Percentiles rank a stretch among this genome's conserved stretches.
phyloP scores from a whole-genome alignment of 2,113 vertebrate genomes.

The Sinocyclocheilus maitianheensis region DNA sequence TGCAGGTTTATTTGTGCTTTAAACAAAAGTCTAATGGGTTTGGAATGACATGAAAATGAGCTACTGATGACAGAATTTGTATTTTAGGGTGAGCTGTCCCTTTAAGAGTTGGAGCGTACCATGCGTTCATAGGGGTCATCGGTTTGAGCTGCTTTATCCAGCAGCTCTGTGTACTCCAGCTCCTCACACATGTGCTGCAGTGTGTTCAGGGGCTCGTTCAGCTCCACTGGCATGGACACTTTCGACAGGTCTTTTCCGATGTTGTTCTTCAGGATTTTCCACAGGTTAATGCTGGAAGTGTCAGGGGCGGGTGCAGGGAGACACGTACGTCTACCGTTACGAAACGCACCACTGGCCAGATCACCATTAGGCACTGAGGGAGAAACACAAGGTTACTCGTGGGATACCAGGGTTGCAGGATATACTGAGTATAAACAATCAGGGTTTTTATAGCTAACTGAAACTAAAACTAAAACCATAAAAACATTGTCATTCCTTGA shows the following conservation, averaged over 20 bases:
- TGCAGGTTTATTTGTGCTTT: background rate
- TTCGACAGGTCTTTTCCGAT: conserved; percentile 98
- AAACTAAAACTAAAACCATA: background rate
- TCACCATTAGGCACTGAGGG: conserved; percentile 91
- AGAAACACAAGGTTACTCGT: background rate
- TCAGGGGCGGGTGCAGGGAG: conserved; percentile 92
- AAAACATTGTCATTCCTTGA: too few relatives aligned
- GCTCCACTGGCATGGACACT: conserved; percentile 98
- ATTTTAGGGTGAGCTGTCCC: background rate
- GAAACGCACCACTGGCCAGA: conserved; percentile 89
- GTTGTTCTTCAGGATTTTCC: conserved; percentile 99
- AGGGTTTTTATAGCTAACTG: background rate
- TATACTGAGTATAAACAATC: background rate
- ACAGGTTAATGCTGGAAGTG: conserved; percentile 97
- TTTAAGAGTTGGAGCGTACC: conserved; percentile 72
- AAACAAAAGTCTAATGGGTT: background rate
- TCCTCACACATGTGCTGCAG: conserved; percentile 98
- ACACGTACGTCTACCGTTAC: conserved; percentile 91
- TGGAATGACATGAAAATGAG: background rate
- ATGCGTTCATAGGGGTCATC: conserved; percentile 94
- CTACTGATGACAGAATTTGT: background rate
- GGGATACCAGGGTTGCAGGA: background rate
- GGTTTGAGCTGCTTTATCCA: conserved; percentile 94
- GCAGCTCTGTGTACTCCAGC: conserved; percentile 95
- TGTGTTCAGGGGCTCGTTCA: conserved; percentile 97